A percentile compares a stretch with the other conserved stretches of the same genome.
Conservation (phyloP, 1,140 invertebrate genomes). For the Uloborus diversus region DNA sequence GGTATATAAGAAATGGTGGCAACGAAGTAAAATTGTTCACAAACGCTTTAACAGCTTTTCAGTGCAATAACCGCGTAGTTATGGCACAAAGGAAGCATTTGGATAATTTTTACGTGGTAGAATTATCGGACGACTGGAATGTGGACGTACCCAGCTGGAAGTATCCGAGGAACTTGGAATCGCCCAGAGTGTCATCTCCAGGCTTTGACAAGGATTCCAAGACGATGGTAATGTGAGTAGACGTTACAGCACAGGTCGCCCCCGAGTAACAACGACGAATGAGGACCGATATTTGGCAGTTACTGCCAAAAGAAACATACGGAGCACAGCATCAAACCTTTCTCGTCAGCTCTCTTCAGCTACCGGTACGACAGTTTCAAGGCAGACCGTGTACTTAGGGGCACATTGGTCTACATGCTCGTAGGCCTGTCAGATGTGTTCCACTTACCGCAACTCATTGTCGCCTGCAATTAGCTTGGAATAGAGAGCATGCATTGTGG, state of each 20-base stretch:
- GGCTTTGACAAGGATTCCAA: neutral
- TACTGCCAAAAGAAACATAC: neutral
- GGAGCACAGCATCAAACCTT: neutral
- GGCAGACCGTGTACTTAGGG: too few relatives aligned
- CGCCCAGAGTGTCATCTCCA: constrained; percentile 6
- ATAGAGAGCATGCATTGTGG: neutral
- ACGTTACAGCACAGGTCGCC: constrained; percentile 3
- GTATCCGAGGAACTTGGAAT: neutral
- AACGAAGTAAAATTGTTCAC: neutral
- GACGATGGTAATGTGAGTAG: neutral
- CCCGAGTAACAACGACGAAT: neutral
- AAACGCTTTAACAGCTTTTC: neutral
- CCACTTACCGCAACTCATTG: constrained; percentile 1
- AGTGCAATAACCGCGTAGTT: constrained; percentile 1
- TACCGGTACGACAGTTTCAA: too few relatives aligned
- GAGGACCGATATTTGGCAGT: neutral
- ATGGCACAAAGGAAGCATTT: neutral
- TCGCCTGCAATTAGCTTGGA: neutral
- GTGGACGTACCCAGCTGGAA: neutral
- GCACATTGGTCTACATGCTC: neutral
- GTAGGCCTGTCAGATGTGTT: constrained; percentile 7
- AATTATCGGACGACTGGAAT: neutral
- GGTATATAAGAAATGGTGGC: neutral
- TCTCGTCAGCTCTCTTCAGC: constrained; percentile 7
- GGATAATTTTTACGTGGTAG: constrained; percentile 2